These are phyloP conservation scores for Sorex maritimensis DNA, from an alignment of 2,797 vertebrate genomes.

Conservation along the genomic window DNA sequence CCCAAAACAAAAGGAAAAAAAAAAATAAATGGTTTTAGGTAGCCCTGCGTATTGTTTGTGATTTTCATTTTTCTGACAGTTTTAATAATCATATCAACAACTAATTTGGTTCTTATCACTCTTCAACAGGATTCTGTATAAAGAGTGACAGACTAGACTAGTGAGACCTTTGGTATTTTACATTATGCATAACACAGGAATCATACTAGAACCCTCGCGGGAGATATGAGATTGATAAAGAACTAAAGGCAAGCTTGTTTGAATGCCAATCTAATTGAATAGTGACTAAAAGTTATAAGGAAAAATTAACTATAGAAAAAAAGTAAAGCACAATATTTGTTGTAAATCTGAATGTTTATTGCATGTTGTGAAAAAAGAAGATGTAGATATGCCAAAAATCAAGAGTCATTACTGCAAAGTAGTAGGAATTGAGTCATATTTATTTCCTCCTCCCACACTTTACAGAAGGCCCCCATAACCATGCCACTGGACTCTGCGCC, in stretches of 20 bases:
- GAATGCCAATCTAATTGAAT: neutral
- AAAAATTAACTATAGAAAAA: neutral
- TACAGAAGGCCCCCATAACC: neutral
- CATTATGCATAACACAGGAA: neutral
- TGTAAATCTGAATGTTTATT: neutral
- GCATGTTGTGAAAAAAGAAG: neutral
- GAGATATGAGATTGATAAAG: neutral
- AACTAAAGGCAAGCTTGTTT: neutral
- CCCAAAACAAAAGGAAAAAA: neutral
- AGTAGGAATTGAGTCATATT: neutral
- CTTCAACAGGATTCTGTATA: neutral
- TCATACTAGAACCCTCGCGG: neutral
- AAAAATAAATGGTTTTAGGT: neutral
- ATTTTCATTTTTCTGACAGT: conserved; percentile 10
- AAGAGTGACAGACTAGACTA: neutral
- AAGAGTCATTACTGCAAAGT: neutral
- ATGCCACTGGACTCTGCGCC: too few species aligned
- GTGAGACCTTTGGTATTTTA: neutral
- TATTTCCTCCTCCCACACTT: conserved; percentile 19
- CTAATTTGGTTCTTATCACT: neutral
- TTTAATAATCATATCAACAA: neutral
- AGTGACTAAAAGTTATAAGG: neutral
- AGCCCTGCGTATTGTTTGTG: neutral
- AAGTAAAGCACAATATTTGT: neutral
- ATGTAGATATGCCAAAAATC: neutral